Evolutionary conservation across 2,797 vertebrate species (phyloP).

Genomic region (Lacerta viridis): DNA sequence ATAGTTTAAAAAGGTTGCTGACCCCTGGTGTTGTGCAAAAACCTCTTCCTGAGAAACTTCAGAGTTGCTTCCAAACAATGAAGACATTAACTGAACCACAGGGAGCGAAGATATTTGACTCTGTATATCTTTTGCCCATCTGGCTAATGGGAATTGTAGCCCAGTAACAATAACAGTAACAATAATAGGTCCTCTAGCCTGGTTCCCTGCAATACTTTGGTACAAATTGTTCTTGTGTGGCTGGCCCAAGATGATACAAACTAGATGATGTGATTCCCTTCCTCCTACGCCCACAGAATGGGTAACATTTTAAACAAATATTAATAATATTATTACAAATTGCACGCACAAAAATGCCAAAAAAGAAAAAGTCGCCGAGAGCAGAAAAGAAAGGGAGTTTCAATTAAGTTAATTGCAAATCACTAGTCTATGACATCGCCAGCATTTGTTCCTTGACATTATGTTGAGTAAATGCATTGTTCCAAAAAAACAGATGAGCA

Average conservation of each 20-base stretch:
- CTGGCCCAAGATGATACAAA: neutral
- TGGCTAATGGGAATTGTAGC: too few species aligned
- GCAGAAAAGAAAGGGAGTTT: neutral
- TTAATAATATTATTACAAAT: neutral
- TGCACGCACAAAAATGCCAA: neutral
- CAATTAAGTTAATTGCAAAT: neutral
- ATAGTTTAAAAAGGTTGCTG: too few species aligned
- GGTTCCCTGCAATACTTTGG: neutral
- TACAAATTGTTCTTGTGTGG: neutral
- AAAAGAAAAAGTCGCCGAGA: neutral
- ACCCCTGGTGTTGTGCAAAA: too few species aligned
- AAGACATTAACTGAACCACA: too few species aligned
- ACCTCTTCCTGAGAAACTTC: too few species aligned
- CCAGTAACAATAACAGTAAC: too few species aligned
- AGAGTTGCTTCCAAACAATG: too few species aligned
- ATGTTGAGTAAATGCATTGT: neutral
- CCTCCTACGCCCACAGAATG: neutral
- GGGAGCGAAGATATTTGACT: too few species aligned
- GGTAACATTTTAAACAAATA: neutral
- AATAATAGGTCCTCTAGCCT: too few species aligned
- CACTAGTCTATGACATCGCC: neutral
- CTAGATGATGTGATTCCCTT: neutral
- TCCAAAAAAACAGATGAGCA: neutral
- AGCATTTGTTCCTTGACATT: neutral
- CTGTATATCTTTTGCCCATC: too few species aligned